Base-by-base conservation (phyloP, 2,888 invertebrate species). In the Campoplex nolae region DNA sequence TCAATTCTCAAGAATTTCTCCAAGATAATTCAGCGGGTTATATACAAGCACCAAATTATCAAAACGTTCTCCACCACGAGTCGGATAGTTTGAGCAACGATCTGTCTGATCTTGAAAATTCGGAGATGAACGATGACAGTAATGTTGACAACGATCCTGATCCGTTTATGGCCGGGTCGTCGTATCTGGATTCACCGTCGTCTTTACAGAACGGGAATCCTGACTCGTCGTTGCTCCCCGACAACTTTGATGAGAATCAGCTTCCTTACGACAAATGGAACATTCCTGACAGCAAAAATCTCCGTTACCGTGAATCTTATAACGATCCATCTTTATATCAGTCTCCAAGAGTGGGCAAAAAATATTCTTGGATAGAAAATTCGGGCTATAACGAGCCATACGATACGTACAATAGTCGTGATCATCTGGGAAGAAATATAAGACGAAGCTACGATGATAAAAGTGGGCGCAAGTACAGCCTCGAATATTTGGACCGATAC, bases 401-500 rank as follows among this genome's bases (percentile, higher is more conserved):
- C 16, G 54, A n/a, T 4, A 6, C 23, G 18, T 77, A 70, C 35
- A 67, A 83, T 65, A 62, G 62, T 28, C 3, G 28, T 0, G 71
- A 82, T 4, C 54, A 80, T 54, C 68, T 77, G 3, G 82, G 71
- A 9, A 76, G 87, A 71, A 85, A 83, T 1, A 73, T 67, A 7
- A 70, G 88, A 51, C 62, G 77, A 75, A 79, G 88, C 58, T 35
- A 73, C 42, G 80, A 81, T 32, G 81, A 81, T 16, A 28, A 4
- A 62, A 32, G 32, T 4, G 9, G 32, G 32, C 48, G 73, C 32
- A 32, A 68, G 42, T 85, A 86, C 77, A 76, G 85, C 16, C 76
- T 89, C 7, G 74, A 75, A 8, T 89, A 89, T 84, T 70, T 89
- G 51, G 87, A 89, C 42, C 85, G 85, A 77, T 89, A 87, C 54